Evolutionary conservation across 2,888 invertebrate genomes (phyloP), one percentile per base, ranked within the genome.

Genomic region (Heliconius cydno): DNA sequence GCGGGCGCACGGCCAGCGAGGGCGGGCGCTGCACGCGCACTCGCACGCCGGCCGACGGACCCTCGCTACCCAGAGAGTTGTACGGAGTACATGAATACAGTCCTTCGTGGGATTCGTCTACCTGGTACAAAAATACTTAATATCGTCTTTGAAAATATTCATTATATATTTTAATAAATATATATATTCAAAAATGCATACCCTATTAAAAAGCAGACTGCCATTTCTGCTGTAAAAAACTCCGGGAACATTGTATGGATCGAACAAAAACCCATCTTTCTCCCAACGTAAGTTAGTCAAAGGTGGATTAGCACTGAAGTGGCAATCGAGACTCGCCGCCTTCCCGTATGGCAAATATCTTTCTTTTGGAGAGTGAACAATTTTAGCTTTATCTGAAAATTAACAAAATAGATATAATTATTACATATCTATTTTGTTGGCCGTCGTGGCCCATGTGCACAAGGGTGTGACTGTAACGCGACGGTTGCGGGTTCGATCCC

Each of bases 71-170:
- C 87, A 98, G 96, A 84, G 97, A 96, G 91, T 98, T 99, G 94
- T 97, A 98, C 71, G 99, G 98, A 38, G 98, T 98, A 92, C 99
- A 99, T 81, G 98, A 97, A 92, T 99, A 99, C 86, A 96, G 96
- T 68, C 99, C 99, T 83, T 97, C 97, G 91, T 98, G 98, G 12
- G 96, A 96, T 88, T 97, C 97, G 88, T 97, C 97, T 76, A 98
- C 98, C 95, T 95, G 85, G 74, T 41, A 28, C 12, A 73, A 65
- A 63, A 41, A 22, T 19, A 68, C 57, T 34, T 77, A 34, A 34
- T 73, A n/a, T 34, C 34, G 13, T 34, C 25, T 68, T 68, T 12
- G 10, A 41, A 2, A 22, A 34, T 73, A 13, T 30, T 60, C 3
- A 57, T 57, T 12, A 22, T 30, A 34, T 28, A 57, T 73, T 60